Conservation (phyloP, 53 echinoderm and acorn worm species). For the Pentamera pediparva region DNA sequence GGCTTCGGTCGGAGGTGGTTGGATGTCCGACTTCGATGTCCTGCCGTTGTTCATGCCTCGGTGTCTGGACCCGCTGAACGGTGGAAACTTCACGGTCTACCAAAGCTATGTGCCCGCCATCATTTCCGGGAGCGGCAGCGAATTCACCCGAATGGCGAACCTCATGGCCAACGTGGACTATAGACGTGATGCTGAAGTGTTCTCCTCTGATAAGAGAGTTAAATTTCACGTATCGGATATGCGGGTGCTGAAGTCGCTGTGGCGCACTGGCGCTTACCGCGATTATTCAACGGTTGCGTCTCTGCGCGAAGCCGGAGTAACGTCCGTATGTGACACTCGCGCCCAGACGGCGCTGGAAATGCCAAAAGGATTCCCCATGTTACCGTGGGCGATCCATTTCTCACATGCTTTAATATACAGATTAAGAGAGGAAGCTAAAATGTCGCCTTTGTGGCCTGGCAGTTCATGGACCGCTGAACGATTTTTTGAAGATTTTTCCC, state of each 20-base stretch:
- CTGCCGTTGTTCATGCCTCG: neutral
- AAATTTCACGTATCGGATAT: neutral
- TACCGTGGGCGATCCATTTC: neutral
- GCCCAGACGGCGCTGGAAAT: too few species aligned
- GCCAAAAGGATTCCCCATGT: neutral
- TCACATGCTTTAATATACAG: neutral
- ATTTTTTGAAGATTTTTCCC: too few species aligned
- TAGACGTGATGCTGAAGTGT: neutral
- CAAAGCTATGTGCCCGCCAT: neutral
- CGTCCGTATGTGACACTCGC: too few species aligned
- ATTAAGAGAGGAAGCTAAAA: neutral
- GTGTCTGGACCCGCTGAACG: neutral
- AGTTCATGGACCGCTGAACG: neutral
- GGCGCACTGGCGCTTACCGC: neutral
- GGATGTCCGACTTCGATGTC: neutral
- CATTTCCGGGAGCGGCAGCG: neutral
- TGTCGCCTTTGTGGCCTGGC: neutral
- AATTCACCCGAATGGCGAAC: too few species aligned
- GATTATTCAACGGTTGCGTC: too few species aligned
- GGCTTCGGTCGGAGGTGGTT: slow-evolving; percentile 6
- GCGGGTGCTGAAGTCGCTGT: neutral
- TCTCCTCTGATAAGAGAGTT: neutral
- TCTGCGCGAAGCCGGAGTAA: neutral
- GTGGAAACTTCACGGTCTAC: neutral
- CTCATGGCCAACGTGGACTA: neutral